These are phyloP conservation scores for Lasioglossum zephyrum DNA, from an alignment of 2,888 invertebrate genomes.

Conservation along the genomic window DNA sequence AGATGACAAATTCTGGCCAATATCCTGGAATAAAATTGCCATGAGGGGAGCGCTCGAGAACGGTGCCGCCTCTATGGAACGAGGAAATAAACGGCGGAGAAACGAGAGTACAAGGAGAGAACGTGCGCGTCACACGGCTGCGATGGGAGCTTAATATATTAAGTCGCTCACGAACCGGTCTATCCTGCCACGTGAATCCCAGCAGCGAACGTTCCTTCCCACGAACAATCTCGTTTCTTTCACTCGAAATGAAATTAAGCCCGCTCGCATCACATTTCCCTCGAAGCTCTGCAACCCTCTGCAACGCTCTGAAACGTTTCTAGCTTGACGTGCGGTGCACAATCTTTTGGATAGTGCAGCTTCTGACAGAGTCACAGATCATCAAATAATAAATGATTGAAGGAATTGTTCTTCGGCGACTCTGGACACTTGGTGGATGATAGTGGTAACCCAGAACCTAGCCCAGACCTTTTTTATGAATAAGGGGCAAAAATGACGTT, in stretches of 20 bases:
- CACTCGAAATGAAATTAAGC: slow-evolving; percentile 35
- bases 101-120: slow-evolving; percentile 44
- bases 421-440: too few relatives aligned
- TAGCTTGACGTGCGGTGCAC: background rate
- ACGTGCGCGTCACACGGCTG: slow-evolving; percentile 4
- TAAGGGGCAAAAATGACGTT: too few relatives aligned
- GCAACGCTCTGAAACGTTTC: background rate
- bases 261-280: background rate
- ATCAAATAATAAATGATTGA: background rate
- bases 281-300: background rate
- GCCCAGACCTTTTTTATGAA: too few relatives aligned
- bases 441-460: too few relatives aligned
- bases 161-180: slow-evolving; percentile 15
- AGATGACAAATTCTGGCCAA: slow-evolving; percentile 17
- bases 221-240: slow-evolving; percentile 1
- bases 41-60: slow-evolving; percentile 26
- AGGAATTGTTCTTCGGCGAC: background rate
- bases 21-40: slow-evolving; percentile 31
- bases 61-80: slow-evolving; percentile 20
- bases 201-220: background rate
- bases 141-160: slow-evolving; percentile 34
- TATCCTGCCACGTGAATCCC: background rate
- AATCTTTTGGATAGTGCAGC: background rate
- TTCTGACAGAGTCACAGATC: background rate
- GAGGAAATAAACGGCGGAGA: slow-evolving; percentile 47